Evolutionary conservation across 1,140 invertebrate genomes (phyloP).

Genomic region (Leptinotarsa undecemlineata): DNA sequence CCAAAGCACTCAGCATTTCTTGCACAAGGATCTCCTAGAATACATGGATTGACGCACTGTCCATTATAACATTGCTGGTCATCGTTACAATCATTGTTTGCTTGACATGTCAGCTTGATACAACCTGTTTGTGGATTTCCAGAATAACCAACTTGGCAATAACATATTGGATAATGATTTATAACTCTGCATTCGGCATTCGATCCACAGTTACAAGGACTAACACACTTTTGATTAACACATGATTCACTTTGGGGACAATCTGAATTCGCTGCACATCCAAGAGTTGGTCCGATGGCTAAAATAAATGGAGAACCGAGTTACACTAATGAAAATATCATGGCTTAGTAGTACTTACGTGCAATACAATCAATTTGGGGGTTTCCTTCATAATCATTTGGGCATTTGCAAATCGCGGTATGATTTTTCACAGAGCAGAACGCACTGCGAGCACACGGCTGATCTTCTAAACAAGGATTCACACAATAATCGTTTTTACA

Average conservation of each 20-base stretch:
- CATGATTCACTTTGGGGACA: constrained; percentile 80
- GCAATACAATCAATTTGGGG: constrained; percentile 72
- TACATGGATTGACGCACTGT: constrained; percentile 78
- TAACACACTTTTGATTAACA: constrained; percentile 75
- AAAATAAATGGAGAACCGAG: constrained; percentile 42
- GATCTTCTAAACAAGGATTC: constrained; percentile 72
- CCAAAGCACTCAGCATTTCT: constrained; percentile 82
- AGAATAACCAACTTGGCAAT: constrained; percentile 75
- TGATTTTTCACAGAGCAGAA: constrained; percentile 79
- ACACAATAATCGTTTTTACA: constrained; percentile 77
- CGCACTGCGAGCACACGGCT: constrained; percentile 75
- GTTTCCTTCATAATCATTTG: constrained; percentile 75
- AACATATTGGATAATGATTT: constrained; percentile 82
- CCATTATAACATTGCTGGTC: constrained; percentile 81
- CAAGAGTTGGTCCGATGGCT: constrained; percentile 65
- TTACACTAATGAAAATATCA: constrained; percentile 20
- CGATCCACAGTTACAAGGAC: constrained; percentile 82
- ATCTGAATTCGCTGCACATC: constrained; percentile 77
- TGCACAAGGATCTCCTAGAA: constrained; percentile 77
- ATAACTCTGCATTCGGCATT: constrained; percentile 79
- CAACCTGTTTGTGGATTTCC: constrained; percentile 84
- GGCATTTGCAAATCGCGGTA: constrained; percentile 77
- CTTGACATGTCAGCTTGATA: constrained; percentile 70
- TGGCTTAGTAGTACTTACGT: constrained; percentile 63
- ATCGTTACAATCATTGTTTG: constrained; percentile 76